Evolutionary conservation across 2,797 vertebrate genomes (phyloP), one percentile per base, ranked within the genome.

Genomic region (Danionella dracula): DNA sequence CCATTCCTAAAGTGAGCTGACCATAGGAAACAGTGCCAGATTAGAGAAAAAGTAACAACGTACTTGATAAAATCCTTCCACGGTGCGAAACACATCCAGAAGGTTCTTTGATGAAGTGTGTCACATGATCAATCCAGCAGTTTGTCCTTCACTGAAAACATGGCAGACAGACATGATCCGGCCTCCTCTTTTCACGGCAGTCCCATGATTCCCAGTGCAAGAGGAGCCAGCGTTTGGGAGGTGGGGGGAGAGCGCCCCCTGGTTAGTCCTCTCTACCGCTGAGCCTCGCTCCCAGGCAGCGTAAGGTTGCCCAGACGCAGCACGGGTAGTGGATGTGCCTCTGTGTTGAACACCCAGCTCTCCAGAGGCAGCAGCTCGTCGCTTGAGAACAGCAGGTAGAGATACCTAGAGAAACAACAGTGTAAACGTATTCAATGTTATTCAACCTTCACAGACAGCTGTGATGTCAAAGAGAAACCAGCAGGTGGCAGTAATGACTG

Each of bases 341-440:
- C 96, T 1, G 96, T 99, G 83, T 99, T 99, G 82, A 98, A 98
- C 69, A 98, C 96, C 96, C 96, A 98, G 80, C 89, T 94, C 82
- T 98, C 96, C 81, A 98, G 85, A 17, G 95, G 94, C 83, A 98
- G 86, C 78, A 98, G 91, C 80, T 98, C 94, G 46, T 99, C 96
- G 2, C 86, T 90, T 81, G 96, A 99, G 90, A 99, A 99, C 67
- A 99, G 84, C 83, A 99, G 90, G 82, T 99, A 99, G 79, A 99
- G 91, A 80, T 99, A 99, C 87, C 96, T 99, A 81, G 5, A 63
- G 63, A 73, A 68, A 29, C 21, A 70, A 67, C 17, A 40, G 4
- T 45, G 12, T 37, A 21, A 1, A 23, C 3, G 38, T n/a, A 23
- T 50, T 15, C n/a, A 49, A n/a, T n/a, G n/a, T n/a, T n/a, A n/a